Evolutionary conservation across 2,797 vertebrate genomes (phyloP), one percentile per base, ranked within the genome.

Genomic region (Toxotes lorentzi): DNA sequence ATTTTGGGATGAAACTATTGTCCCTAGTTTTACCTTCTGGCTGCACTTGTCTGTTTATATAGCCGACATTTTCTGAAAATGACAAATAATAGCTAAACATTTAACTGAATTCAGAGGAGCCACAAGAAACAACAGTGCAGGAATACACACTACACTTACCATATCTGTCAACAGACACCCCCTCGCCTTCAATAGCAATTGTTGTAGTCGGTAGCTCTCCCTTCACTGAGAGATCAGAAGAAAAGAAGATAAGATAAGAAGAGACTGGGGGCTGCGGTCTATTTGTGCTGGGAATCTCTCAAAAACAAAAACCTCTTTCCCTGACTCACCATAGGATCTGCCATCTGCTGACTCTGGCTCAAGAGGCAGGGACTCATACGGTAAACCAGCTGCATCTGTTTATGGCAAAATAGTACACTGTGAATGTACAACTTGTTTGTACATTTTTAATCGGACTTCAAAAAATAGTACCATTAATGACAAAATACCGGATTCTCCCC

Each of bases 11-110:
- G 3, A 56, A 50, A 23, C 30, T 11, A 7, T 9, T 35, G 32
- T 41, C 76, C 7, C 1, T 34, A 7, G 8, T 53, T 70, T 90
- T 92, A 95, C 95, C 94, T 84, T 94, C 92, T 67, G 93, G 88
- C 64, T 93, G 92, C 50, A 93, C 64, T 56, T 89, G 91, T 88
- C 93, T 94, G 32, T 91, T 93, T 47, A 93, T 88, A 47, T 93
- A 94, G 54, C 88, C 87, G 2, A 73, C 71, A 7, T 91, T 86
- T 68, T 86, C 93, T 94, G 80, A 67, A 89, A 89, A 9, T 5
- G 62, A 84, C 5, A 73, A 64, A 57, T 11, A 65, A 69, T 9
- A 21, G 53, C 54, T 12, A 11, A 78, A 76, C 17, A 43, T 65
- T 57, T 48, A 70, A 12, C 30, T 41, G 0, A 60, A 60, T 16